Evolutionary conservation across 2,797 vertebrate genomes (phyloP), one percentile per base, ranked within the genome.

Genomic region (Peromyscus eremicus): DNA sequence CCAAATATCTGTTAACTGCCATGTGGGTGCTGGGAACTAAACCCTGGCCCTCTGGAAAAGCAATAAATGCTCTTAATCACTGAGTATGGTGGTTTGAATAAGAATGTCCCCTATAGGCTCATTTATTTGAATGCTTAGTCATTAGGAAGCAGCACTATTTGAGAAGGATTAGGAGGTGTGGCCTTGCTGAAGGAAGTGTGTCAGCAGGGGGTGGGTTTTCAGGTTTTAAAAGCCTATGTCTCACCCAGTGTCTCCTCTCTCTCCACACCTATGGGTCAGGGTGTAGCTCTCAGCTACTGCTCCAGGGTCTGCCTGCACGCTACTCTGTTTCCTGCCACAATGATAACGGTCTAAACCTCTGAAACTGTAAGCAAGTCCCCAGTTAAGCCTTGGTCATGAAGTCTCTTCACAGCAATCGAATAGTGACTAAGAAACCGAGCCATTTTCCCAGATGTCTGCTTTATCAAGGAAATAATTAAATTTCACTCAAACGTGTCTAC

Each of bases 401-500:
- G 7, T 40, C 80, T 40, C 55, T 62, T 82, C 57, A 43, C 14
- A 82, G 57, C 57, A 4, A 82, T 14, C 17, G 25, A 29, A 43
- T 37, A 82, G 25, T 16, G n/a, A 40, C 12, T 62, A 10, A 40
- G 25, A 29, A 8, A 13, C 43, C 2, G 37, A 32, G 40, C 17
- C 60, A 43, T 62, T 2, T 11, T 29, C 34, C 62, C 29, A 43
- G 29, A 32, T 73, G 27, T 43, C 19, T 80, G 9, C 4, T 86
- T 92, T 77, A 37, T 86, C 11, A 86, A 92, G 23, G n/a, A 81
- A 79, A 89, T 23, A 93, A 86, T 3, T 66, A 57, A 83, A 1
- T 94, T 95, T 85, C 77, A 92, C 76, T 83, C 62, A 92, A 71
- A 85, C 25, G 46, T 34, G 32, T 73, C 19, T 55, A 66, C 55